Evolutionary conservation across 1,140 invertebrate species (phyloP).

Genomic region (Armadillidium nasatum): DNA sequence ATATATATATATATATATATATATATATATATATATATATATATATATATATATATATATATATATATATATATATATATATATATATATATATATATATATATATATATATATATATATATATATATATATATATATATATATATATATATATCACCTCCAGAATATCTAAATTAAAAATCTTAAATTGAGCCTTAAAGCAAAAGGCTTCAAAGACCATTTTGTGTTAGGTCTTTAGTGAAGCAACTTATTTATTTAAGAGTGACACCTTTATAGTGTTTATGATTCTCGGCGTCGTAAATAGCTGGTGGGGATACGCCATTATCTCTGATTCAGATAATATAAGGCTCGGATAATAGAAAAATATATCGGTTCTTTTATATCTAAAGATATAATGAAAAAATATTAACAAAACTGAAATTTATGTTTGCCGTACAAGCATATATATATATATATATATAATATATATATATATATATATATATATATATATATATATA

Average conservation of each 20-base stretch:
- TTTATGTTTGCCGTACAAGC: not conserved
- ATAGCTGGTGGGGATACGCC: not conserved
- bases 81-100: no score
- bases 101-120: no score
- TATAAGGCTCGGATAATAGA: not conserved
- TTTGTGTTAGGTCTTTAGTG: no score
- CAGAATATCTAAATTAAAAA: no score
- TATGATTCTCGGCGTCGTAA: not conserved
- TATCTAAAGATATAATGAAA: not conserved
- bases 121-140: no score
- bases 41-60: no score
- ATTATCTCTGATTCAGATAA: constrained; percentile 1
- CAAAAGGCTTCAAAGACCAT: no score
- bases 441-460: constrained; percentile 15
- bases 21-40: no score
- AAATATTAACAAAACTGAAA: not conserved
- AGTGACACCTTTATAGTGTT: constrained; percentile 10
- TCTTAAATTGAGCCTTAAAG: no score
- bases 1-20: no score
- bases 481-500: not conserved
- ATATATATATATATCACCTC: no score
- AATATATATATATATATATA: constrained; percentile 7
- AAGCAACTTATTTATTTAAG: constrained; percentile 3
- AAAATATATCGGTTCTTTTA: not conserved
- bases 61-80: no score